Base-by-base conservation (phyloP, 2,888 invertebrate genomes). In the Lampropteryx suffumata region DNA sequence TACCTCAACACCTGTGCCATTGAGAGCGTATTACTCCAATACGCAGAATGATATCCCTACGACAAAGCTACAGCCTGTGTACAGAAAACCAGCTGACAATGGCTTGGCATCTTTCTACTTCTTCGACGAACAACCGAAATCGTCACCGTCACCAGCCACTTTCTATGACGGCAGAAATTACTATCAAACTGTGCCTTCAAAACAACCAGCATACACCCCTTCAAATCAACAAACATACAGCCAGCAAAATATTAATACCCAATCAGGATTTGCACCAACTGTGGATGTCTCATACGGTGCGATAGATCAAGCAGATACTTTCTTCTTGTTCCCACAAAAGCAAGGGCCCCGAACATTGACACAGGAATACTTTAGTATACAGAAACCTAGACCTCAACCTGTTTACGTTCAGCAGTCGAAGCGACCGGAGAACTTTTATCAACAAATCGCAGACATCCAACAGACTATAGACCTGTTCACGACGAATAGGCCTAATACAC, bases 401-500 rank as follows among this genome's bases (percentile, higher is more conserved):
- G 73, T 82, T 9, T 89, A 82, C 47, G 80, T 85, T 12, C 86
- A 84, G 56, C 84, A 84, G 43, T 74, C 77, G 4, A 84, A 87
- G 48, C 80, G 90, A 52, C 88, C 91, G 1, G 91, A 92, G 51
- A 82, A 89, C 32, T 94, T 94, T 74, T 93, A 92, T 60, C 90
- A 92, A 61, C 94, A 94, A 77, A 92, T 94, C 40, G 92, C 93
- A 41, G 91, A 92, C 43, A 91, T 94, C 56, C 92, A 93, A 59
- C 92, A 94, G 61, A 93, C 94, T 13, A 91, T 94, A 36, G 92
- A 93, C 50, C 92, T 92, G 59, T 93, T 92, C 59, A 92, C 92
- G 7, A 91, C 92, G 2, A 89, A 90, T 37, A 89, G 91, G 42
- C 93, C 93, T 10, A 91, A 92, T 53, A 59, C 84, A 4, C 82